Evolutionary conservation across 2,113 vertebrate genomes (phyloP).

Genomic region (Phoenicopterus ruber): DNA sequence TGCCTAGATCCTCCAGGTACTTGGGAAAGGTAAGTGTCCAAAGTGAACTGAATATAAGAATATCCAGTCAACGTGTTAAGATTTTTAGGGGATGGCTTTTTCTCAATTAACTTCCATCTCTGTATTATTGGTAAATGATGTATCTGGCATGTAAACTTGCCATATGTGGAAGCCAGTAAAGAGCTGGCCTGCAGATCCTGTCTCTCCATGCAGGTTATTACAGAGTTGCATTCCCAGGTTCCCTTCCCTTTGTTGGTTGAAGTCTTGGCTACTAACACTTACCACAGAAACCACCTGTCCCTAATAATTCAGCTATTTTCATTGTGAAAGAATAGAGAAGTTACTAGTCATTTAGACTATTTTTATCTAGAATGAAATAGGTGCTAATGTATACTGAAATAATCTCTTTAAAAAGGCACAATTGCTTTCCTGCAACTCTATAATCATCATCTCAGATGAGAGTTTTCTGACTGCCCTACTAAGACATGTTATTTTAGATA

Average conservation of each 20-base stretch:
- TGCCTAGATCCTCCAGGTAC: not conserved
- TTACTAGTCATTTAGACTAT: not conserved
- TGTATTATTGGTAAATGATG: not conserved
- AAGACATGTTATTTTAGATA: not conserved
- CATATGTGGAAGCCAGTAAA: not conserved
- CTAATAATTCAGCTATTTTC: not conserved
- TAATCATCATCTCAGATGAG: not conserved
- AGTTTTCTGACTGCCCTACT: not conserved
- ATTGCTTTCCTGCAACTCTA: not conserved
- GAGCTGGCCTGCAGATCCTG: not conserved
- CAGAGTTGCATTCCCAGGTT: not conserved
- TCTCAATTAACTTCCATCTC: not conserved
- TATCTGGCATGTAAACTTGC: not conserved
- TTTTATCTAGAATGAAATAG: not conserved
- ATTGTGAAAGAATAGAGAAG: not conserved
- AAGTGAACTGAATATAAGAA: not conserved
- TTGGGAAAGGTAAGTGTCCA: not conserved
- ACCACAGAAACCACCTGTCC: not conserved
- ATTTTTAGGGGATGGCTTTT: not conserved
- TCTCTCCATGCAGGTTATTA: not conserved
- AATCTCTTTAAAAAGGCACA: not conserved
- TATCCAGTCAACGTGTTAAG: not conserved
- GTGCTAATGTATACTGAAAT: not conserved
- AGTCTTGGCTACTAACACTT: not conserved
- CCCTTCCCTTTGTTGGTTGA: not conserved